Base-by-base conservation (phyloP, 2,888 invertebrate species). In the Onthophagus sagittarius region DNA sequence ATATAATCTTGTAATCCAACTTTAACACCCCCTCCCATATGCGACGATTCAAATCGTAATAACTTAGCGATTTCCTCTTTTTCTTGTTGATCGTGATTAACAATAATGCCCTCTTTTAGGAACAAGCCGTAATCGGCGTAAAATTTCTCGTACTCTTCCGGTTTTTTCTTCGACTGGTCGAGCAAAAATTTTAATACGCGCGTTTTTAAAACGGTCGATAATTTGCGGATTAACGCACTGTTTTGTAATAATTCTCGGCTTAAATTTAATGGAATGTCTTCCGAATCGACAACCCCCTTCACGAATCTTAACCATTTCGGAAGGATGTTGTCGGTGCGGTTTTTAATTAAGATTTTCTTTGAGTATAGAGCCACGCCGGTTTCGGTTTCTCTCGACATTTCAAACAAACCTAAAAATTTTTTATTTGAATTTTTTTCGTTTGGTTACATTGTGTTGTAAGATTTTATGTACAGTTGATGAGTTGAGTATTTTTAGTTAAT, bases 251-350 rank as follows among this genome's bases (percentile, higher is more conserved):
- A 86, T 86, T 99, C 99, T 82, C 99, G 89, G 83, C 98, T 98
- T 75, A 99, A 88, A 89, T 99, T 99, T 73, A 99, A 87, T 63
- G 99, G 99, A 87, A 99, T 98, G 86, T 99, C 99, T 88, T 99
- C 99, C 0, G 97, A 98, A 87, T 99, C 99, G 13, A 99, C 97
- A 33, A 99, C 98, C 82, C 98, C 98, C 90, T 97, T 97, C 1
- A 99, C 88, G 86, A 99, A 99, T 79, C 98, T 88, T 78, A 99
- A 87, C 96, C 98, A 99, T 82, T 96, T 95, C 0, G 98, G 98
- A 76, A 98, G 86, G 77, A 98, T 90, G 81, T 95, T 94, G 74
- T 96, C 96, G 0, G 96, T 94, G 83, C 93, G 94, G 80, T 92
- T 93, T 86, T 98, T 96, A 76, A 99, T 98, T 75, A 99, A 88